Percentiles rank a stretch among this genome's conserved stretches.
These are phyloP conservation scores for Tinea pellionella DNA, from an alignment of 2,888 invertebrate genomes.

Conservation along the genomic window DNA sequence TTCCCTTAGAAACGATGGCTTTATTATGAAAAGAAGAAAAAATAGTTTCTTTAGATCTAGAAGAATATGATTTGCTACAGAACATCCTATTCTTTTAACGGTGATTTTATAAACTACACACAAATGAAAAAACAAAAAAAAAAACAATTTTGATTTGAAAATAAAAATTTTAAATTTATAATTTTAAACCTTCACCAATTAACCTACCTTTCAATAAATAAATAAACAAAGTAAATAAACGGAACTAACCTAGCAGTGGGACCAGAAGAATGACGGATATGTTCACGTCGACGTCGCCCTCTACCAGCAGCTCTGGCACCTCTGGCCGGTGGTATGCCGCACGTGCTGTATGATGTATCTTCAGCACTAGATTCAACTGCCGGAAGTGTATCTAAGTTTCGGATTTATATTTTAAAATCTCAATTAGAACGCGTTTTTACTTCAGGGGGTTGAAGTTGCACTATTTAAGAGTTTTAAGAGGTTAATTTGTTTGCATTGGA, in stretches of 20 bases:
- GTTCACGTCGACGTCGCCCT: conserved; percentile 24
- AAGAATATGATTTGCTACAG: too few species aligned
- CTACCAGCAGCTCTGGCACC: conserved; percentile 18
- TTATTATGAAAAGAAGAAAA: conserved; percentile 38
- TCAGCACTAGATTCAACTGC: conserved; percentile 39
- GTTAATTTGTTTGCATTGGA: too few species aligned
- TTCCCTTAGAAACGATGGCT: conserved; percentile 56
- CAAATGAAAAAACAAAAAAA: too few species aligned
- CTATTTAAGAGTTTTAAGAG: too few species aligned
- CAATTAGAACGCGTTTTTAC: not conserved
- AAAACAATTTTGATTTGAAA: too few species aligned
- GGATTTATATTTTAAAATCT: not conserved
- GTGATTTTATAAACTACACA: too few species aligned
- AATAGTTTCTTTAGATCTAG: conserved; percentile 17
- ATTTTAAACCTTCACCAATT: too few species aligned
- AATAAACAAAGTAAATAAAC: too few species aligned
- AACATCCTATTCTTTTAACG: too few species aligned
- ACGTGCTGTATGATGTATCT: conserved; percentile 33
- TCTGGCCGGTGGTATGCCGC: conserved; percentile 15
- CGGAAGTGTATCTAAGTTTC: conserved; percentile 31
- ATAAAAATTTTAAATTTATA: too few species aligned
- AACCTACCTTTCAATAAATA: too few species aligned
- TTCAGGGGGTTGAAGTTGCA: not conserved
- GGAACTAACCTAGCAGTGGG: conserved; percentile 31
- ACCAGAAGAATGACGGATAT: conserved; percentile 22